These are phyloP conservation scores for Gadus chalcogrammus DNA, from an alignment of 2,113 vertebrate genomes.

Conservation along the genomic window DNA sequence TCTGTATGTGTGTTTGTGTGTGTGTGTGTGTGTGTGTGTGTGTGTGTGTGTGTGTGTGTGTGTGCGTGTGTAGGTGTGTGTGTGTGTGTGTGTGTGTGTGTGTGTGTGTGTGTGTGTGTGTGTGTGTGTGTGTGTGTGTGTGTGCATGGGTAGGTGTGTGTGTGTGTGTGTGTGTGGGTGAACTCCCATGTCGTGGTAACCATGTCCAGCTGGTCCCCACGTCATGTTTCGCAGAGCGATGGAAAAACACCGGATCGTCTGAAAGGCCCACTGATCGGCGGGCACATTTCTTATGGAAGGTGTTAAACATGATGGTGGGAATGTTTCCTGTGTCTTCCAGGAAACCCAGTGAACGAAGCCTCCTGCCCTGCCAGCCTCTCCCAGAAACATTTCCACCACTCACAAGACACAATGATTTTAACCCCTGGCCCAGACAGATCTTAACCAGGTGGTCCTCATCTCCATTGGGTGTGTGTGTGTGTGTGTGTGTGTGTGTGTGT, in stretches of 20 bases:
- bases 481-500: constrained; percentile 25
- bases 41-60: not conserved
- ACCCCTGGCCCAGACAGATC: constrained; percentile 63
- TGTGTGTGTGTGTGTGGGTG: not conserved
- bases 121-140: not conserved
- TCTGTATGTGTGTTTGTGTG: not conserved
- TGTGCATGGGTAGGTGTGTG: constrained; percentile 3
- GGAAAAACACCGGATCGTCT: not conserved
- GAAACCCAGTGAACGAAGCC: constrained; percentile 25
- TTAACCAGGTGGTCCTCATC: constrained; percentile 59
- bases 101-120: too few relatives aligned
- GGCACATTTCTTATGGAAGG: constrained; percentile 15
- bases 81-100: too few relatives aligned
- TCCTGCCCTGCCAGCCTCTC: constrained; percentile 33
- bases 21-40: constrained; percentile 7
- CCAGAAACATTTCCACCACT: constrained; percentile 30
- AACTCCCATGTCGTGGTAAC: constrained; percentile 25
- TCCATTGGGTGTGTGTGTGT: constrained; percentile 24
- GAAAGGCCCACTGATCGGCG: not conserved
- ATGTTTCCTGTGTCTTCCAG: constrained; percentile 25
- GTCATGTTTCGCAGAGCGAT: too few relatives aligned
- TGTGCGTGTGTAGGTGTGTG: too few relatives aligned
- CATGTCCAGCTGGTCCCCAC: constrained; percentile 16
- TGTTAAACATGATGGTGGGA: constrained; percentile 12
- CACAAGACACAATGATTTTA: constrained; percentile 68